These are phyloP conservation scores for Meliscaeva auricollis DNA, from an alignment of 2,888 invertebrate genomes.

Conservation along the genomic window DNA sequence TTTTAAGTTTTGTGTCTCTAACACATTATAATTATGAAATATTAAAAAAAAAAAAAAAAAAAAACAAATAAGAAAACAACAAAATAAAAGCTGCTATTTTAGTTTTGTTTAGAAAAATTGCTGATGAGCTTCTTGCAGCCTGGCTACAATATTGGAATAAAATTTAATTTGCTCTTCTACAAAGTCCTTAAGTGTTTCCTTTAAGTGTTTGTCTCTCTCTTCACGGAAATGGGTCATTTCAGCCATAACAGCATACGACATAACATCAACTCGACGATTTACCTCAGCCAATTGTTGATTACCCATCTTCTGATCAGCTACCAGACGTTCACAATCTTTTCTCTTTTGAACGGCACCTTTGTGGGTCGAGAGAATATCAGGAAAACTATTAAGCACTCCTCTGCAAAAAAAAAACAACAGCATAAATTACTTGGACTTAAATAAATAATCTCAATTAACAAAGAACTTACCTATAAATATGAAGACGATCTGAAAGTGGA, in stretches of 20 bases:
- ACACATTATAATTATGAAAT: neutral
- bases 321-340: conserved; percentile 93
- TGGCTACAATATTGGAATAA: conserved; percentile 93
- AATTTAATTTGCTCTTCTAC: conserved; percentile 95
- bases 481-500: conserved; percentile 94
- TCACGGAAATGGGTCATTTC: conserved; percentile 97
- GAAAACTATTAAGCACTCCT: conserved; percentile 95
- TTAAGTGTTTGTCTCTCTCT: conserved; percentile 94
- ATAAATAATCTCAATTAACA: conserved; percentile 5
- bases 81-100: conserved; percentile 35
- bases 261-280: conserved; percentile 93
- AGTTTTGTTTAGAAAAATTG: conserved; percentile 82
- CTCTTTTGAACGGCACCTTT: conserved; percentile 95
- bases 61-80: conserved; percentile 21
- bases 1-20: too few species aligned
- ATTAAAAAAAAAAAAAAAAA: conserved; percentile 1
- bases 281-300: conserved; percentile 92
- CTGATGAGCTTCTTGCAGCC: conserved; percentile 87
- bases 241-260: conserved; percentile 96
- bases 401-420: conserved; percentile 81
- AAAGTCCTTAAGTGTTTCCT: conserved; percentile 93
- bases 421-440: neutral
- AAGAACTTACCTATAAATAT: conserved; percentile 89
- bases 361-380: conserved; percentile 95
- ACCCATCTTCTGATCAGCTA: conserved; percentile 92